Percentiles rank a stretch among this genome's conserved stretches.
Conservation (phyloP, 2,888 invertebrate species). For the Tiliacea citrago region DNA sequence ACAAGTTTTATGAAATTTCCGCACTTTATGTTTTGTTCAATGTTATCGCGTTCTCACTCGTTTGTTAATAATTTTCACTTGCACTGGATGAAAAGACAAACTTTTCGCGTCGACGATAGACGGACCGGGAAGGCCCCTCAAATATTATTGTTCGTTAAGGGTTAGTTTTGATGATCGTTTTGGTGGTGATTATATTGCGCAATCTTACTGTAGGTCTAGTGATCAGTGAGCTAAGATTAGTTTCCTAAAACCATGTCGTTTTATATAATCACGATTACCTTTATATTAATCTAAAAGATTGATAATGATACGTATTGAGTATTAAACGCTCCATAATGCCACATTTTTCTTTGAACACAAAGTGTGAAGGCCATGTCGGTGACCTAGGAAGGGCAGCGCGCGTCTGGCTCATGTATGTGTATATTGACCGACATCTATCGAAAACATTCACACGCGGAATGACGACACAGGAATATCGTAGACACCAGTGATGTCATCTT, state of each 20-base stretch:
- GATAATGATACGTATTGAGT: not conserved
- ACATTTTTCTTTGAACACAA: constrained; percentile 24
- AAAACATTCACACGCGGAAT: not conserved
- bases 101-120: too few species aligned
- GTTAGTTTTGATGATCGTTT: not conserved
- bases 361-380: constrained; percentile 26
- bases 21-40: too few species aligned
- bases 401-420: constrained; percentile 7
- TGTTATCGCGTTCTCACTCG: too few species aligned
- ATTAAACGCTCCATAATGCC: not conserved
- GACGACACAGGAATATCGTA: not conserved
- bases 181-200: too few species aligned
- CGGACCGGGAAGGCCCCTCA: too few species aligned
- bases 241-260: not conserved
- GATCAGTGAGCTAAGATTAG: not conserved
- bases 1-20: too few species aligned
- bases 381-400: constrained; percentile 44
- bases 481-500: not conserved
- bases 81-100: too few species aligned
- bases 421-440: constrained; percentile 4
- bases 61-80: too few species aligned
- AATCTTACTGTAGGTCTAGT: not conserved
- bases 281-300: not conserved
- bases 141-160: not conserved
- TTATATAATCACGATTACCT: not conserved